A percentile compares a stretch with the other conserved stretches of the same genome.
Conservation (phyloP, 2,113 vertebrate species). For the Lagenorhynchus albirostris region DNA sequence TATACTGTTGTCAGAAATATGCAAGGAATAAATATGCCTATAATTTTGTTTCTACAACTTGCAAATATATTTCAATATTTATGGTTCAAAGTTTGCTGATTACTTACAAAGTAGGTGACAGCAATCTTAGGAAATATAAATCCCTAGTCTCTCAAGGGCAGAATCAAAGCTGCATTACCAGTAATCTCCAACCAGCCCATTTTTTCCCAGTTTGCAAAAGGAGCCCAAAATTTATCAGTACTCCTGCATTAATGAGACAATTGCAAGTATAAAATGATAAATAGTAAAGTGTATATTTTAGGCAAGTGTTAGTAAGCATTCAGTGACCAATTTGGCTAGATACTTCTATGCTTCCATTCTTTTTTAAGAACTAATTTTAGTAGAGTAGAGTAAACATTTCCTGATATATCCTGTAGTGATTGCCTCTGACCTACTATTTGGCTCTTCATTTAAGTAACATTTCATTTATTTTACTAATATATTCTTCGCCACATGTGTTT, state of each 20-base stretch:
- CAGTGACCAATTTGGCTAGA: background rate
- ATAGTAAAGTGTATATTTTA: background rate
- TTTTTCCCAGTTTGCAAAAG: conserved; percentile 33
- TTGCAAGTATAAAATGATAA: conserved; percentile 18
- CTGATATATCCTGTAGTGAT: background rate
- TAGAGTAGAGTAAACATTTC: background rate
- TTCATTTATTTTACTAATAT: background rate
- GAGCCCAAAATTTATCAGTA: background rate
- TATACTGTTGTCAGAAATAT: conserved; percentile 40
- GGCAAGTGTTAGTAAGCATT: background rate
- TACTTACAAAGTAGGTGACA: conserved; percentile 53
- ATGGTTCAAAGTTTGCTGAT: conserved; percentile 58
- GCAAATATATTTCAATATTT: conserved; percentile 55
- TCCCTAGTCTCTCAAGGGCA: conserved; percentile 49
- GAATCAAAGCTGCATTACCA: conserved; percentile 25
- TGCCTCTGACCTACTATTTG: background rate
- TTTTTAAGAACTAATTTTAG: background rate
- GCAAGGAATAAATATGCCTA: conserved; percentile 36
- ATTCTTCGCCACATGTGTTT: background rate
- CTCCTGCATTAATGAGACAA: background rate
- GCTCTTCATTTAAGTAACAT: background rate
- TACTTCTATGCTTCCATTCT: background rate
- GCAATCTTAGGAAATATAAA: conserved; percentile 51
- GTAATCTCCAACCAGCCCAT: conserved; percentile 41
- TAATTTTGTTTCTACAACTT: conserved; percentile 30